Conservation (phyloP, 2,113 vertebrate genomes). For the Sprattus sprattus region DNA sequence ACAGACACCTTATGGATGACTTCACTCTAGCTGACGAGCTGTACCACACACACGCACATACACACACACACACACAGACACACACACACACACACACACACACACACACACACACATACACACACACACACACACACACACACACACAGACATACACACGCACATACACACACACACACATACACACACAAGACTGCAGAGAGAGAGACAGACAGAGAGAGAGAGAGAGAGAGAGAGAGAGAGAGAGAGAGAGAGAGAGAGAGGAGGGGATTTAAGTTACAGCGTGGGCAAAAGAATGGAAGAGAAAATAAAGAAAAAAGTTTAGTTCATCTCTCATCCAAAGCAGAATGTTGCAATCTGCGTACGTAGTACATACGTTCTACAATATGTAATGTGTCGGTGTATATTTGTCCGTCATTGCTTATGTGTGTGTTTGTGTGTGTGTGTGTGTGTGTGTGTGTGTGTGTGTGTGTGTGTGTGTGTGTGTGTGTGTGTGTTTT, state of each 20-base stretch:
- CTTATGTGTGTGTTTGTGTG: background rate
- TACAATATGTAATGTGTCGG: background rate
- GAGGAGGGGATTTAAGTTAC: too few relatives aligned
- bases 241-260: too few relatives aligned
- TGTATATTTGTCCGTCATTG: background rate
- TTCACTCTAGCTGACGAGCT: conserved; percentile 85
- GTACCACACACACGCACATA: conserved; percentile 49
- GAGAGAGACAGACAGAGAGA: too few relatives aligned
- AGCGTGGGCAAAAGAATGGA: background rate
- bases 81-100: background rate
- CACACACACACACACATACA: background rate
- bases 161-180: background rate
- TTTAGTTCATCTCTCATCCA: too few relatives aligned
- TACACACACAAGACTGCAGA: conserved; percentile 12
- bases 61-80: background rate
- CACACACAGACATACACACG: background rate
- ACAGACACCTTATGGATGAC: conserved; percentile 84
- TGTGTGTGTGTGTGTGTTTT: background rate
- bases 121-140: background rate
- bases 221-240: too few relatives aligned
- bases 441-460: background rate
- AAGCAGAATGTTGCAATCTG: background rate
- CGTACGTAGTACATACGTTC: too few relatives aligned
- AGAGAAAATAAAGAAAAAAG: background rate
- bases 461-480: background rate